These are phyloP conservation scores for Dunckerocampus dactyliophorus DNA, from an alignment of 2,113 vertebrate species.

Conservation along the genomic window DNA sequence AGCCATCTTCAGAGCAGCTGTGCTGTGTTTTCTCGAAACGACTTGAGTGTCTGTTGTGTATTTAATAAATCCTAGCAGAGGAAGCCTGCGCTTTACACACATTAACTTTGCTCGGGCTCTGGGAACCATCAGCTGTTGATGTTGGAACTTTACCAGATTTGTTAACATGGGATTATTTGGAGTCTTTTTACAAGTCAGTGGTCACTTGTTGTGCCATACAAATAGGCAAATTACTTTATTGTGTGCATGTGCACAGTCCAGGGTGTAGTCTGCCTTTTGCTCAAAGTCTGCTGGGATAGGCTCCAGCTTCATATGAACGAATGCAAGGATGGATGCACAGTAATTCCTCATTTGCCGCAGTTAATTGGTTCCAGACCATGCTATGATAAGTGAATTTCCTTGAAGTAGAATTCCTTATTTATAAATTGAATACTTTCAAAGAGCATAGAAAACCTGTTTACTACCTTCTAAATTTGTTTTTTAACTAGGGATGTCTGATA, in stretches of 20 bases:
- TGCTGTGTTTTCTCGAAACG: constrained; percentile 38
- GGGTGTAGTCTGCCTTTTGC: background rate
- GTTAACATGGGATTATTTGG: background rate
- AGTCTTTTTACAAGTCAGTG: background rate
- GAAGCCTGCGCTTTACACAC: constrained; percentile 32
- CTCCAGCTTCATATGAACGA: too few species aligned
- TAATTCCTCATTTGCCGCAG: too few species aligned
- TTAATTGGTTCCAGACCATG: too few species aligned
- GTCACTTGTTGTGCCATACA: too few species aligned
- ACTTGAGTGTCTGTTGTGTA: constrained; percentile 13
- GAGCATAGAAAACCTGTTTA: too few species aligned
- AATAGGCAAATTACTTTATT: background rate
- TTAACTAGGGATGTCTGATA: too few species aligned
- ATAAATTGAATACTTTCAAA: too few species aligned
- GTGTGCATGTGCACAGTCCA: background rate
- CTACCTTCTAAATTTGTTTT: too few species aligned
- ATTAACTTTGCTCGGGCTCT: constrained; percentile 27
- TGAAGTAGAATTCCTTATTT: too few species aligned
- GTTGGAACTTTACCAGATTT: background rate
- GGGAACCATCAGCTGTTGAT: constrained; percentile 46
- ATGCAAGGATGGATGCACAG: too few species aligned
- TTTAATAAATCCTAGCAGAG: constrained; percentile 24
- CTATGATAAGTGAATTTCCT: too few species aligned
- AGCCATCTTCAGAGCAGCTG: constrained; percentile 1
- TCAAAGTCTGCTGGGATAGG: background rate